Evolutionary conservation across 2,888 invertebrate genomes (phyloP), one percentile per base, ranked within the genome.

Genomic region (Busseola fusca): DNA sequence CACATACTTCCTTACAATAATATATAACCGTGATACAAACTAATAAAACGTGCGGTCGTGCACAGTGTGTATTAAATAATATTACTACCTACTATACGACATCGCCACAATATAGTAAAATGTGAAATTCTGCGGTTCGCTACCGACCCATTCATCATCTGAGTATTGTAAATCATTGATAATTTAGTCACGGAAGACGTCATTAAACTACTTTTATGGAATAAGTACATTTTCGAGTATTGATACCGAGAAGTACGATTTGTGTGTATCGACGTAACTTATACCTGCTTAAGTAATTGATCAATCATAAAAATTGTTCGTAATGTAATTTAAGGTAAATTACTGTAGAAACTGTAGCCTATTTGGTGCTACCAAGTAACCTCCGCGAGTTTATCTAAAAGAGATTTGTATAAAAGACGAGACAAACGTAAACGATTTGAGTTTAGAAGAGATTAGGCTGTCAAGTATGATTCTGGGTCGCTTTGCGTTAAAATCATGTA

Each of bases 121-220:
- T n/a, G 52, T 73, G 52, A 67, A 76, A 64, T 60, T 64, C 48
- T 5, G 25, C 54, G 64, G 37, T 76, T 25, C 18, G 50, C n/a
- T 50, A 64, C 52, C 64, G 27, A 74, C 25, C 30, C 59, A 74
- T 80, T 63, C 70, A 80, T 77, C 56, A 65, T 3, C 0, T 18
- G 12, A 9, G 42, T 16, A 37, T 60, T 48, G 57, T 64, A 54
- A 54, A 45, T 80, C 75, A 69, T 77, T 69, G 64, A 80, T 65
- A 63, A 25, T 69, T 21, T 12, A 21, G 10, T 58, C 76, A 75
- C 57, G 69, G 16, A 65, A 75, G 21, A 10, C 12, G 10, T 48
- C 30, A 48, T 60, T 30, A 54, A 27, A 70, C 56, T 62, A 30
- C 27, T 62, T 62, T 45, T 54, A 63, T 66, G 30, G 40, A 57